Percentiles rank a stretch among this genome's conserved stretches.
phyloP scores from a whole-genome alignment of 2,797 vertebrate species.

The Luscinia luscinia region DNA sequence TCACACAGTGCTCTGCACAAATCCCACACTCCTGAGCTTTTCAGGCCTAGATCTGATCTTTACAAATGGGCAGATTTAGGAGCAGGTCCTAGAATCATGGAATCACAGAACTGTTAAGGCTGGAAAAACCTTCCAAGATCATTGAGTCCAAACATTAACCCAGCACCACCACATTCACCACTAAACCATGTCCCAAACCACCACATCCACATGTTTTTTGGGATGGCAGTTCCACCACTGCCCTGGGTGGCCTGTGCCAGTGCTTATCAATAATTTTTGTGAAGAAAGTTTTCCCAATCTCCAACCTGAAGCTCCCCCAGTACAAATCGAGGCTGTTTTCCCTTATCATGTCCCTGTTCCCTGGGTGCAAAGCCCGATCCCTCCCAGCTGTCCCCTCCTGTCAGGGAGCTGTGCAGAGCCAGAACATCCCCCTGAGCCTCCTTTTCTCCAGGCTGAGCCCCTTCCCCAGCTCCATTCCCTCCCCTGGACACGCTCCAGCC shows the following conservation, averaged over 20 bases:
- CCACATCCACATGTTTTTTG: not conserved
- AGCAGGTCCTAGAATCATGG: not conserved
- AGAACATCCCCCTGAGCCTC: not conserved
- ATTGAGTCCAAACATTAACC: not conserved
- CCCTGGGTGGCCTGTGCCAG: not conserved
- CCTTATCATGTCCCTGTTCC: not conserved
- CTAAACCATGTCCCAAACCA: not conserved
- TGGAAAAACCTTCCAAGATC: not conserved
- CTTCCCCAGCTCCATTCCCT: not conserved
- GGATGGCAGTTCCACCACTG: not conserved
- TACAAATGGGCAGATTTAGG: not conserved
- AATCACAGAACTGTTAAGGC: not conserved
- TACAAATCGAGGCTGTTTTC: not conserved
- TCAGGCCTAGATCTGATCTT: not conserved
- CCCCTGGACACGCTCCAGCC: not conserved
- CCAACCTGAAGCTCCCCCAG: not conserved
- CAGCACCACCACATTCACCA: not conserved
- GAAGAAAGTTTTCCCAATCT: not conserved
- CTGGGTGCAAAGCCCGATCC: not conserved
- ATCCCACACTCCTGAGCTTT: not conserved
- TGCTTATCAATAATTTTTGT: not conserved
- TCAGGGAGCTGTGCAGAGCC: not conserved
- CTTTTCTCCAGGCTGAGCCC: not conserved
- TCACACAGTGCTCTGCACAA: not conserved
- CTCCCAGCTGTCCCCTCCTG: not conserved